phyloP scores from a whole-genome alignment of 1,140 invertebrate genomes.

The Heliconius hewitsoni region DNA sequence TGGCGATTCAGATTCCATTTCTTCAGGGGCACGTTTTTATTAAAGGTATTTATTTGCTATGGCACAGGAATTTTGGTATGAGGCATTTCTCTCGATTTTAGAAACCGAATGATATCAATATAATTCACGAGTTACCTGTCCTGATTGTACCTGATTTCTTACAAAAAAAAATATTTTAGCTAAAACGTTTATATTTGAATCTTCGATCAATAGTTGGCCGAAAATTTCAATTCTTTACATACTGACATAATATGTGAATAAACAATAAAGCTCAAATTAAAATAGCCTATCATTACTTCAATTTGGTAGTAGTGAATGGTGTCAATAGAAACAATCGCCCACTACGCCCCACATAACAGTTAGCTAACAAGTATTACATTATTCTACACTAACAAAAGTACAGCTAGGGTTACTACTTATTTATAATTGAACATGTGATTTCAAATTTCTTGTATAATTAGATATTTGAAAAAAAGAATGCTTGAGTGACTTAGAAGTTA shows the following conservation, averaged over 20 bases:
- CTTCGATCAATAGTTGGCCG: no score
- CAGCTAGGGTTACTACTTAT: neutral
- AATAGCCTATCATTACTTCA: conserved; percentile 16
- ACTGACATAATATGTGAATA: neutral
- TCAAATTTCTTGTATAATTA: neutral
- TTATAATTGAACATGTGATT: neutral
- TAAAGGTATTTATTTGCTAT: no score
- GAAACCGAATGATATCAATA: no score
- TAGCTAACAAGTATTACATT: conserved; percentile 22
- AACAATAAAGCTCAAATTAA: neutral
- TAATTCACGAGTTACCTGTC: no score
- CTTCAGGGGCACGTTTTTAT: no score
- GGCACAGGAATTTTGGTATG: no score
- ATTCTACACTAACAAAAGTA: neutral
- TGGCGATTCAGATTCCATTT: no score
- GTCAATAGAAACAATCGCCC: conserved; percentile 32
- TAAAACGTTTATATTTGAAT: no score
- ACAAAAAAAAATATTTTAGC: no score
- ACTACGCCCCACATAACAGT: conserved; percentile 19
- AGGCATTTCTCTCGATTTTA: no score
- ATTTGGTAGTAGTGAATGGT: conserved; percentile 22
- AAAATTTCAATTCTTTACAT: neutral
- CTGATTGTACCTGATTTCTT: no score
- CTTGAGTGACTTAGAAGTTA: no score
- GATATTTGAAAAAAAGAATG: neutral